Conservation (phyloP, 2,797 vertebrate genomes). For the Sciurus carolinensis region DNA sequence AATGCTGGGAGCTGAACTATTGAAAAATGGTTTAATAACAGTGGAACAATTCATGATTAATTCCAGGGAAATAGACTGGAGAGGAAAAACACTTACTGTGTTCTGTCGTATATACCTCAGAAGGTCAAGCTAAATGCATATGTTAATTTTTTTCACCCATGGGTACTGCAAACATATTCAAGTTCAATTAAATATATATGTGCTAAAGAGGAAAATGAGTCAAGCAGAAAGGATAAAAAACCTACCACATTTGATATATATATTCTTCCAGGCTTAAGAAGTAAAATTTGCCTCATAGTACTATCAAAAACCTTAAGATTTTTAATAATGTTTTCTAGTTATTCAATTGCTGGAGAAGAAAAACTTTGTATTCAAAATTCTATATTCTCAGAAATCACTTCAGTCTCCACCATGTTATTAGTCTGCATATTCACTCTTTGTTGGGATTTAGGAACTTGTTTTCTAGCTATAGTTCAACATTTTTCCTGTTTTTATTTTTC, state of each 20-base stretch:
- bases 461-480: conserved; percentile 9
- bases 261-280: not conserved
- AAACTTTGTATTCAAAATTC: conserved; percentile 35
- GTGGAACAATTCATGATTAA: conserved; percentile 41
- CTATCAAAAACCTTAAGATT: conserved; percentile 44
- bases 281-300: not conserved
- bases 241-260: not conserved
- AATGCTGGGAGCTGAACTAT: conserved; percentile 17
- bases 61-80: conserved; percentile 42
- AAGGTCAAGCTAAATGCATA: conserved; percentile 60
- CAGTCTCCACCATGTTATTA: not conserved
- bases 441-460: conserved; percentile 22
- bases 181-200: conserved; percentile 54
- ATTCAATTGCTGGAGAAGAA: conserved; percentile 9
- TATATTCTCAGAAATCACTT: not conserved
- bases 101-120: conserved; percentile 20
- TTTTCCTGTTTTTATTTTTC: conserved; percentile 54
- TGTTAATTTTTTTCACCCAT: conserved; percentile 41
- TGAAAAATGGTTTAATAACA: conserved; percentile 73
- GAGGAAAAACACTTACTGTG: conserved; percentile 41
- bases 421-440: not conserved
- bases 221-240: conserved; percentile 46
- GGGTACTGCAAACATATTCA: conserved; percentile 39
- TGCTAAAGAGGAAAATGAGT: conserved; percentile 58
- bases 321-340: conserved; percentile 29